Percentiles rank a stretch among this genome's conserved stretches.
phyloP scores from a whole-genome alignment of 2,888 invertebrate species.

The Pyrrhosoma nymphula region DNA sequence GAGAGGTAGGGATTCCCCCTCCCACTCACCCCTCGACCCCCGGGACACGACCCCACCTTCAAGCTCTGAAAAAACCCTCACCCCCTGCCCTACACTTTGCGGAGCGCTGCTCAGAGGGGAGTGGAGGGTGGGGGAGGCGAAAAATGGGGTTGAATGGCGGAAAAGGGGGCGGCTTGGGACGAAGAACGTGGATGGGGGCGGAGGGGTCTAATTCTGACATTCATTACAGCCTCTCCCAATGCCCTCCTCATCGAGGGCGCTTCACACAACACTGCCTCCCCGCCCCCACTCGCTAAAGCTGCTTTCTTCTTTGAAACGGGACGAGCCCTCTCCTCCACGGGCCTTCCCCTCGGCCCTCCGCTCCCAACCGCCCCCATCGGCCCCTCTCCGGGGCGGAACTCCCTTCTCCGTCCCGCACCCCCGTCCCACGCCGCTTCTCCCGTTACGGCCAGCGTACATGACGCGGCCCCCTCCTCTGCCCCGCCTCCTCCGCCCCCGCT shows the following conservation, averaged over 20 bases:
- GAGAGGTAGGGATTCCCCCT: background rate
- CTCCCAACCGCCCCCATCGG: background rate
- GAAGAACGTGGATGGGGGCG: background rate
- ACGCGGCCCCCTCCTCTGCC: background rate
- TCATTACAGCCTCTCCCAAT: conserved; percentile 30
- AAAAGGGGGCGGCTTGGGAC: background rate
- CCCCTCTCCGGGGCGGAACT: background rate
- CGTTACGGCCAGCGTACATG: conserved; percentile 12
- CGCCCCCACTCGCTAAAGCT: background rate
- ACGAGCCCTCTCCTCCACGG: conserved; percentile 14
- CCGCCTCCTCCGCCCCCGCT: background rate
- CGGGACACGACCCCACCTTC: background rate
- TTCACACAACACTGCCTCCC: conserved; percentile 59
- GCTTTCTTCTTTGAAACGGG: conserved; percentile 57
- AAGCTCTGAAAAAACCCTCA: background rate
- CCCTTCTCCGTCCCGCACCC: background rate
- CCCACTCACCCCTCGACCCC: background rate
- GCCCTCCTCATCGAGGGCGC: conserved; percentile 37
- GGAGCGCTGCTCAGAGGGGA: conserved; percentile 3
- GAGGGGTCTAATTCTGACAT: conserved; percentile 61
- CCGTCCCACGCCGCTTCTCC: conserved; percentile 6
- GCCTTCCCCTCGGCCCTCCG: background rate
- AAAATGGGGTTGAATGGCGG: background rate
- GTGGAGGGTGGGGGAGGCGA: background rate
- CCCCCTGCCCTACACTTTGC: background rate